A percentile compares a stretch with the other conserved stretches of the same genome.
Conservation (phyloP, 1,140 invertebrate species). For the Papilio polyxenes region DNA sequence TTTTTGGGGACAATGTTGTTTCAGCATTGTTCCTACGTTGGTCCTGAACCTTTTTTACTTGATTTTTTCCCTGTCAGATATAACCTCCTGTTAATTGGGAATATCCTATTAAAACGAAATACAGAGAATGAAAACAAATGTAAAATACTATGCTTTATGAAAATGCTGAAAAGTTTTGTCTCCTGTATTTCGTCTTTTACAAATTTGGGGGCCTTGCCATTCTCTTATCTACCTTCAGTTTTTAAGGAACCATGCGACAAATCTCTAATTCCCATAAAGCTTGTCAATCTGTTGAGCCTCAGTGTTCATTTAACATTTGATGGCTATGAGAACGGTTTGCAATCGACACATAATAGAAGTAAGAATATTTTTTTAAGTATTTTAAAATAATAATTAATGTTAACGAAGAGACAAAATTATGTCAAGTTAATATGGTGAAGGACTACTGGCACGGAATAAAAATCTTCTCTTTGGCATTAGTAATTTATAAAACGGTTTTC, state of each 20-base stretch:
- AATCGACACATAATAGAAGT: neutral
- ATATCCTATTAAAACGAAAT: neutral
- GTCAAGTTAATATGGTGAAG: conserved; percentile 59
- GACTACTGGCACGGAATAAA: conserved; percentile 53
- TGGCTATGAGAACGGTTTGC: neutral
- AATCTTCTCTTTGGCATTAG: conserved; percentile 61
- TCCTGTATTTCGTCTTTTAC: neutral
- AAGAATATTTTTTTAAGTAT: neutral
- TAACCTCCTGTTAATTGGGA: neutral
- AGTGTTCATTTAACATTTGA: neutral
- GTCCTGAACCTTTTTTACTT: conserved; percentile 21
- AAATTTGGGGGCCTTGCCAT: neutral
- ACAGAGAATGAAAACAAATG: neutral
- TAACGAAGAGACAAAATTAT: neutral
- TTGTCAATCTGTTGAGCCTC: neutral
- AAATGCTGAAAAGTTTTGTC: neutral
- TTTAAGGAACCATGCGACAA: neutral
- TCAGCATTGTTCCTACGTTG: conserved; percentile 19
- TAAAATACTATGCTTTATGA: neutral
- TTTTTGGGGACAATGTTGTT: conserved; percentile 48
- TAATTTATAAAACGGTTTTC: conserved; percentile 56
- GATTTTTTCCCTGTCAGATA: conserved; percentile 26
- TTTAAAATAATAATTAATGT: neutral
- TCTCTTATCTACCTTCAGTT: neutral
- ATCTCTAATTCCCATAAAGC: neutral